Evolutionary conservation across 2,888 invertebrate genomes (phyloP).

Genomic region (Melangyna quadrimaculata): DNA sequence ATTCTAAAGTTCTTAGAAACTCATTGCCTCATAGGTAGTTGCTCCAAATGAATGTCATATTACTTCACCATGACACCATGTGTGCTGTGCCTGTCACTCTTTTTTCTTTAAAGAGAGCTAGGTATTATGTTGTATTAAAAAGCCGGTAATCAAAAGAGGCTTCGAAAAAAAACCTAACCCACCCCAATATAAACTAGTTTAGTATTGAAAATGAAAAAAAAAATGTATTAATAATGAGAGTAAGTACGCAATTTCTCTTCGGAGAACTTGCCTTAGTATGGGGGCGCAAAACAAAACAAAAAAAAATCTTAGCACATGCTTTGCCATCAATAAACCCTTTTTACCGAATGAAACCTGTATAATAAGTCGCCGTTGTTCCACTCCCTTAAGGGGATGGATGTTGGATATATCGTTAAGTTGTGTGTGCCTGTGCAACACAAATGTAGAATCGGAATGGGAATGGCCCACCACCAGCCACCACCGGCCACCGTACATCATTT

Average conservation of each 20-base stretch:
- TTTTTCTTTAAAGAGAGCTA: constrained; percentile 17
- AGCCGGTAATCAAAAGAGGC: constrained; percentile 57
- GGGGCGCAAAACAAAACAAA: constrained; percentile 51
- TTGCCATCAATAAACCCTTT: constrained; percentile 48
- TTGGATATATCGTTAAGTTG: constrained; percentile 1
- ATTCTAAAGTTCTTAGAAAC: not conserved
- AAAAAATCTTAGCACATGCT: constrained; percentile 63
- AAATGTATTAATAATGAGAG: constrained; percentile 3
- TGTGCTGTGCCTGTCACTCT: constrained; percentile 10
- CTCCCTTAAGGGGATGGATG: constrained; percentile 67
- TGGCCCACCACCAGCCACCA: not conserved
- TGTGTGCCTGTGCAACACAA: constrained; percentile 38
- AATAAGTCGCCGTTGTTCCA: constrained; percentile 32
- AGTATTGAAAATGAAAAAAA: not conserved
- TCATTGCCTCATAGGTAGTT: not conserved
- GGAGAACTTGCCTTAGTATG: constrained; percentile 9
- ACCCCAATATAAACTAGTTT: constrained; percentile 67
- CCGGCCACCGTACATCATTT: constrained; percentile 17
- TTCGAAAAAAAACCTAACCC: constrained; percentile 61
- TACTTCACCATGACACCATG: constrained; percentile 10
- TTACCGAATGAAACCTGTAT: constrained; percentile 41
- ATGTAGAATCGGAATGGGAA: constrained; percentile 3
- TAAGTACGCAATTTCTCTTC: constrained; percentile 53
- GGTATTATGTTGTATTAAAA: constrained; percentile 41
- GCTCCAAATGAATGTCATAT: not conserved